Base-by-base conservation (phyloP, 2,113 vertebrate genomes). In the Gymnorhina tibicen region DNA sequence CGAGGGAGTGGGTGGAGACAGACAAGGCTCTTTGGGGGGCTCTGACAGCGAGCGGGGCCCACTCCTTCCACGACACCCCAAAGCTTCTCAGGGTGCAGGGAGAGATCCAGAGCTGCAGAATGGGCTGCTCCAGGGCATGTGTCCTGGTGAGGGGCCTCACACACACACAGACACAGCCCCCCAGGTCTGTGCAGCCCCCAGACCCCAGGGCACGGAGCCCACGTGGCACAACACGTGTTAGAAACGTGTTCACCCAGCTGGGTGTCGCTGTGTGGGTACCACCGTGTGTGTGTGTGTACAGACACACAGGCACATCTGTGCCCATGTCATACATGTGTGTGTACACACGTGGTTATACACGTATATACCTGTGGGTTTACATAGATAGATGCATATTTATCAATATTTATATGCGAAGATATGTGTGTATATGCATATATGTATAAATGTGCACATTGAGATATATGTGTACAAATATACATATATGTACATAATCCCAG, bases 351-450 rank as follows among this genome's bases (percentile, higher is more conserved):
- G 18, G 49, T 10, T 16, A 8, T 15, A 3, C 22, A 44, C 9
- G 1, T 32, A 8, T 2, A 4, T 4, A 18, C 3, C 0, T 7
- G 5, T 47, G 33, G 6, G 21, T 21, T 33, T 55, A 4, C 37
- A 33, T 10, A 47, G 28, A 23, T 74, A 18, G 1, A 6, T 47
- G 23, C 23, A 19, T 10, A 23, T 19, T 4, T n/a, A 18, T 44
- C 9, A 42, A 2, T 44, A 13, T 68, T 35, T 69, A 35, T 49
- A 28, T 49, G 11, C 2, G 1, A 20, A 68, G 17, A 42, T n/a
- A 13, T 16, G 6, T 30, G 2, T 35, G 8, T 30, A 15, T n/a
- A 13, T 24, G 4, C 16, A 23, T 53, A 18, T 14, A 27, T 35
- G 7, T 21, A 20, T 10, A 6, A 10, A 47, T 7, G 8, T 14